These are phyloP conservation scores for Scarus forsteni DNA, from an alignment of 2,797 vertebrate species.

Conservation along the genomic window DNA sequence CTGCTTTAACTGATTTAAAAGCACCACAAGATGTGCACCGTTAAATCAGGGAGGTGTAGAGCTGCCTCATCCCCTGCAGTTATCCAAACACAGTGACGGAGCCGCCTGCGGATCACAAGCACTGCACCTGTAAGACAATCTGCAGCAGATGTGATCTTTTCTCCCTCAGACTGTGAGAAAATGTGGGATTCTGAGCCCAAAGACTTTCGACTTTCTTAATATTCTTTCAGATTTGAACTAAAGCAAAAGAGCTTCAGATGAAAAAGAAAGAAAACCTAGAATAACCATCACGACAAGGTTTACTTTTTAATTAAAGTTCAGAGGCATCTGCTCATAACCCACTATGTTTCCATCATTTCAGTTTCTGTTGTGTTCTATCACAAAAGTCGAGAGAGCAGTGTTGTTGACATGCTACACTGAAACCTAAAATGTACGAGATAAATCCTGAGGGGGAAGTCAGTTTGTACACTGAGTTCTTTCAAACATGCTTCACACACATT, in stretches of 20 bases:
- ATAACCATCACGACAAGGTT: too few species aligned
- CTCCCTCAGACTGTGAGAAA: constrained; percentile 47
- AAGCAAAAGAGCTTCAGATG: not conserved
- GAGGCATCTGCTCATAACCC: too few species aligned
- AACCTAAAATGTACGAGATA: too few species aligned
- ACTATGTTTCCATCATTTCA: too few species aligned
- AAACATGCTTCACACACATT: too few species aligned
- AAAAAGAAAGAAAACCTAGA: not conserved
- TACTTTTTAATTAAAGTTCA: too few species aligned
- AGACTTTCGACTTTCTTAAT: not conserved
- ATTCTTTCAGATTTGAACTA: not conserved
- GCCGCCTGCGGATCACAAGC: constrained; percentile 61
- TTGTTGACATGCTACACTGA: too few species aligned
- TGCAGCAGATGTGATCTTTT: constrained; percentile 72
- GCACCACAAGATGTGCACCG: constrained; percentile 34
- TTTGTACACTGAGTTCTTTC: too few species aligned
- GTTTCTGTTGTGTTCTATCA: too few species aligned
- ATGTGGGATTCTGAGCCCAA: not conserved
- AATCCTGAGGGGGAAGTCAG: too few species aligned
- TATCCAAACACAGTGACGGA: constrained; percentile 61
- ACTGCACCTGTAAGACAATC: constrained; percentile 76
- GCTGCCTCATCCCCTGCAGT: constrained; percentile 43
- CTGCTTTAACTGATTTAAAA: constrained; percentile 1
- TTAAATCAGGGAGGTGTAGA: constrained; percentile 45
- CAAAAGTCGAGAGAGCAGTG: too few species aligned